Evolutionary conservation across 2,797 vertebrate genomes (phyloP).

Genomic region (Chrysocyon brachyurus): DNA sequence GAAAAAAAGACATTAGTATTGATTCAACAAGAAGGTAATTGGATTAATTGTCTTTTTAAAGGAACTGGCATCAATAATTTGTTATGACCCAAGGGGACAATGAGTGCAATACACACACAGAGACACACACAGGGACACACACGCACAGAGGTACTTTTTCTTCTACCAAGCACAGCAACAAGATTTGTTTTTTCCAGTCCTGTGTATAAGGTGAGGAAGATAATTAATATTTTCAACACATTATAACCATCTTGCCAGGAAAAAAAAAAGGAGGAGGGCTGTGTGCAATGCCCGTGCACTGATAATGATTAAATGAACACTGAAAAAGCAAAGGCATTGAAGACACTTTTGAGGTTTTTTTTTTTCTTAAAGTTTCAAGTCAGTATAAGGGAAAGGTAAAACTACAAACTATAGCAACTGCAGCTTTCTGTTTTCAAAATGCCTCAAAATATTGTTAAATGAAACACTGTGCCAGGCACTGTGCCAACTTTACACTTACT

Average conservation of each 20-base stretch:
- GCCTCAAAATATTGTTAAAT: not conserved
- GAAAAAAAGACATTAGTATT: constrained; percentile 85
- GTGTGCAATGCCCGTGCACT: not conserved
- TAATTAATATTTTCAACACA: constrained; percentile 82
- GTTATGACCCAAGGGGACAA: constrained; percentile 74
- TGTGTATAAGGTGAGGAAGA: constrained; percentile 65
- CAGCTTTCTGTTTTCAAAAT: not conserved
- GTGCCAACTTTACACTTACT: not conserved
- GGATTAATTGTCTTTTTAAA: constrained; percentile 87
- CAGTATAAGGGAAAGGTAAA: not conserved
- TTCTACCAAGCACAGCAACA: constrained; percentile 19
- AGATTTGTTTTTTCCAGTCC: constrained; percentile 61
- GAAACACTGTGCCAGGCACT: not conserved
- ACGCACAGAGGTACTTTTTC: not conserved
- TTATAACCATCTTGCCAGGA: constrained; percentile 51
- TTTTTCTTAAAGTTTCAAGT: not conserved
- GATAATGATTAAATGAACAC: constrained; percentile 38
- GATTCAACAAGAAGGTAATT: constrained; percentile 82
- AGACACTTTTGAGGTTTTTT: not conserved
- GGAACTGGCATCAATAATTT: constrained; percentile 83
- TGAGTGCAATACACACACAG: not conserved
- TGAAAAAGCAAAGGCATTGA: constrained; percentile 21
- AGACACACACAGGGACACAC: not conserved
- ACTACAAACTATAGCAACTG: not conserved
- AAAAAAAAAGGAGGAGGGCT: constrained; percentile 30